Evolutionary conservation across 2,113 vertebrate species (phyloP), one percentile per base, ranked within the genome.

Genomic region (Scartelaos histophorus): DNA sequence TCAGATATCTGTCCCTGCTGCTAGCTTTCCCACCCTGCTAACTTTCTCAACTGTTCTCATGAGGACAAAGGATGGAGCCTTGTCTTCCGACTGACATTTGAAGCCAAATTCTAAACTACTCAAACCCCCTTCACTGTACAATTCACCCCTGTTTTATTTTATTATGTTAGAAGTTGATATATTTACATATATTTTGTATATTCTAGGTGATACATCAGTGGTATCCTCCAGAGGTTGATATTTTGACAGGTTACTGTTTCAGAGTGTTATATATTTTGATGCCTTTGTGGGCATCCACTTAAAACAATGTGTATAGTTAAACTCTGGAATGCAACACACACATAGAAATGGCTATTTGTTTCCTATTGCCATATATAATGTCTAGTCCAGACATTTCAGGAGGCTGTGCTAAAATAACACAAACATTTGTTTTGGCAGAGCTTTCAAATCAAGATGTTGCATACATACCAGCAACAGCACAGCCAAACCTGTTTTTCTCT

Each of bases 1-100:
- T 66, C 47, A 45, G 78, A 75, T 67, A 70, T 75, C n/a, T 77
- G 85, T 85, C 87, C 82, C 81, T 74, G 77, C 62, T 34, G 71
- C 74, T 64, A 53, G 54, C 46, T 53, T 71, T 77, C 75, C 66
- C 77, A 73, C 64, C 73, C 62, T 70, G 82, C 69, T 79, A 70
- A 76, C 53, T 7, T 58, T 71, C 67, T 71, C 34, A 46, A 69
- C 67, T 68, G 70, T 71, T 45, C 65, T 76, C 45, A 1, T 11
- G 70, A 69, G 10, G 49, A 60, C 69, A 29, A 47, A 67, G 69
- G 64, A 61, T 82, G 68, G 79, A 88, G 74, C 80, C 67, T 78
- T 4, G 34, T 89, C 82, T 89, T 86, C 78, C 29, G 66, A 85
- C 81, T 54, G 68, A 70, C 68, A 34, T 53, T 72, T 71, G 46